Base-by-base conservation (phyloP, 2,888 invertebrate genomes). In the Phortica magna region DNA sequence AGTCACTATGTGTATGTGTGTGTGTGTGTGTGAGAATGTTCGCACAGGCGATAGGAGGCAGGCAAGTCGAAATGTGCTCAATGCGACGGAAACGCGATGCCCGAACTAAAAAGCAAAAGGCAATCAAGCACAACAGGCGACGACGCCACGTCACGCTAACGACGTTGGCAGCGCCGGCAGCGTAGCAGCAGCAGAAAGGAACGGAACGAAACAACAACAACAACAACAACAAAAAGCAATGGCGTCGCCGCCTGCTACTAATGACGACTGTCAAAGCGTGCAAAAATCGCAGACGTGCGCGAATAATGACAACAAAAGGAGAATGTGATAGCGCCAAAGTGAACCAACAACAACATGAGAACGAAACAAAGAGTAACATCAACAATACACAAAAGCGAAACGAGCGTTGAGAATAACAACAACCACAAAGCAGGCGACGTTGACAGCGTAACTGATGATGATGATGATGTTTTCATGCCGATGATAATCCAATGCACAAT, bases 281-380 rank as follows among this genome's bases (percentile, higher is more conserved):
- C 65, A 65, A 65, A 55, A 65, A 65, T 65, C 41, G 65, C 65
- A 65, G 65, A 65, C 65, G 65, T 65, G 65, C 65, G 65, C 65
- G 65, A 65, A 65, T 39, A 65, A 65, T 55, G 41, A 31, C 42
- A 39, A 42, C 39, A 65, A 39, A 31, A 65, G n/a, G 41, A 39
- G 42, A n/a, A 65, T 39, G 41, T 39, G 39, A 31, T 17, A 39
- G 41, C 17, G 42, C 65, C 55, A 55, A 65, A 65, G 41, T 65
- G 65, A 55, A 14, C n/a, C 41, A 64, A 31, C 10, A 22, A 64
- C 31, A 31, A 31, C 31, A 31, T 31, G 31, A 31, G 31, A 31
- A 31, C 31, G 31, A 31, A 31, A 31, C 31, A 31, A 31, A 31
- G 31, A 31, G 31, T 4, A 31, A 31, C 31, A 31, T 4, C 31